Evolutionary conservation across 1,140 invertebrate genomes (phyloP), one percentile per base, ranked within the genome.

Genomic region (Aphis gossypii): DNA sequence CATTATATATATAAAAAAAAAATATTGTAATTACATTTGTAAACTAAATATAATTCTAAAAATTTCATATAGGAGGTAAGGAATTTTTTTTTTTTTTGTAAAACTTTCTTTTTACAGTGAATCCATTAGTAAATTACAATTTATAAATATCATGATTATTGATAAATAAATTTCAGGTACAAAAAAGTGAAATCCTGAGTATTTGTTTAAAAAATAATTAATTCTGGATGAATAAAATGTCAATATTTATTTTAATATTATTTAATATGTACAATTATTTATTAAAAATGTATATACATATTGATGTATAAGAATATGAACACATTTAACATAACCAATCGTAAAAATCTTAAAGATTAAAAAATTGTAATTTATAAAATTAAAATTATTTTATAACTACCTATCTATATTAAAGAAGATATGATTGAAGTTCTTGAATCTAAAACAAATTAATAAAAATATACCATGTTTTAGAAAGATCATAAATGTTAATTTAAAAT

Each of bases 371-470:
- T 2, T 41, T 84, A 41, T 25, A n/a, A n/a, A 38, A 84, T 84
- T 35, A 35, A 35, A 35, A 35, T 35, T 35, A 35, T 35, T 35
- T 35, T 35, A 35, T 35, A 35, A 35, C 35, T 35, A 35, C 35
- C 35, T 38, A 48, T n/a, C 5, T 23, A 88, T 23, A 51, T 76
- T 82, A 92, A n/a, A 92, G 41, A n/a, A 92, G 44, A 35, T 51
- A 82, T 83, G 76, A 92, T 38, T 82, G 91, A 51, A 92, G 91
- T 92, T 92, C 91, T 92, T 92, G 91, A 84, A 92, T 92, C 91
- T 92, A 51, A 56, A 89, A 91, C 25, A 91, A 83, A 82, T 46
- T 38, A 35, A 9, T 35, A 23, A 83, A 82, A 35, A 92, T 82
- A n/a, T 20, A 91, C 7, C n/a, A 68, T 46, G 48, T 35, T 8